Percentiles rank a stretch among this genome's conserved stretches.
Conservation (phyloP, 2,888 invertebrate genomes). For the Troglohyphantes excavatus region DNA sequence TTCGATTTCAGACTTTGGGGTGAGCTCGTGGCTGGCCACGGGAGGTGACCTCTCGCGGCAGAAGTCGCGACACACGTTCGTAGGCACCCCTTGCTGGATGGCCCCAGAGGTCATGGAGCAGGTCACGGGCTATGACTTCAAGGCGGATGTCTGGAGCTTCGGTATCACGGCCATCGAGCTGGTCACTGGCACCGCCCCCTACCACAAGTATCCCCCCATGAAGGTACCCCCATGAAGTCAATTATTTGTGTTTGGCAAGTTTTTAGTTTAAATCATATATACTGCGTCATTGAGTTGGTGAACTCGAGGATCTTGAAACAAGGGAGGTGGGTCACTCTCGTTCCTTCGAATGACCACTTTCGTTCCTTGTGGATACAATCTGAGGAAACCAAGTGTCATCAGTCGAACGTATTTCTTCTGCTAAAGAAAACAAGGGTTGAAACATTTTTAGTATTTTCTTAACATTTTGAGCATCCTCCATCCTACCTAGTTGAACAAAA, state of each 20-base stretch:
- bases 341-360: no score
- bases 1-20: slow-evolving; percentile 91
- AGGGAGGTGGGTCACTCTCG: no score
- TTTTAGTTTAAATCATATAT: neutral
- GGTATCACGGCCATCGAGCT: slow-evolving; percentile 99
- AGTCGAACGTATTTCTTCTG: neutral
- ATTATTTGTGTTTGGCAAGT: neutral
- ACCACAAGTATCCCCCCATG: slow-evolving; percentile 99
- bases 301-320: no score
- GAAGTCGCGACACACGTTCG: slow-evolving; percentile 98
- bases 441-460: no score
- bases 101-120: slow-evolving; percentile 99
- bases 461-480: no score
- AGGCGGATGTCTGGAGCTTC: slow-evolving; percentile 96
- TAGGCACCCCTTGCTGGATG: slow-evolving; percentile 99
- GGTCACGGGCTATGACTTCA: slow-evolving; percentile 98
- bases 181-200: slow-evolving; percentile 98
- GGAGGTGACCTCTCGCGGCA: slow-evolving; percentile 96
- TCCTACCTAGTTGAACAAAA: no score
- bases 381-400: no score
- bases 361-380: no score
- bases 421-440: neutral
- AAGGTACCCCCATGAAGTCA: slow-evolving; percentile 87
- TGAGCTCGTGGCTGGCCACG: slow-evolving; percentile 97
- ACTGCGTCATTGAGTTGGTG: no score